Evolutionary conservation across 2,797 vertebrate species (phyloP).

Genomic region (Champsocephalus gunnari): DNA sequence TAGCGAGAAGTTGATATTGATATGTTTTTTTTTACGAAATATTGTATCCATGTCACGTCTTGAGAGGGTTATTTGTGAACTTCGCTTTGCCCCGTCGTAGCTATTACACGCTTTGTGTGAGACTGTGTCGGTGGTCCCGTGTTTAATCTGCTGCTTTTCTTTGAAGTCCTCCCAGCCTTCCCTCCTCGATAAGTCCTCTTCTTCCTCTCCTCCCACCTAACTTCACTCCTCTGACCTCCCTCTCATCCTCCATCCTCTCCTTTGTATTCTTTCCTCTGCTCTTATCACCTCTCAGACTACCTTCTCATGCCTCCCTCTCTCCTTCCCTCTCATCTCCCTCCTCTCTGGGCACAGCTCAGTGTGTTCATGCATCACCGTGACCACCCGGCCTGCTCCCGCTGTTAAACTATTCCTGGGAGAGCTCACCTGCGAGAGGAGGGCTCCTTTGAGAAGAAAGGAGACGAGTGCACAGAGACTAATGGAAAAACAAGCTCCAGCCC

Average conservation of each 20-base stretch:
- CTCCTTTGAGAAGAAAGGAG: constrained; percentile 39
- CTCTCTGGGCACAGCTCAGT: constrained; percentile 37
- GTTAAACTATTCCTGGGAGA: constrained; percentile 57
- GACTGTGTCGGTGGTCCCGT: constrained; percentile 1
- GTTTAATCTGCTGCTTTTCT: constrained; percentile 53
- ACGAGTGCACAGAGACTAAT: constrained; percentile 28
- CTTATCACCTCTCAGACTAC: constrained; percentile 30
- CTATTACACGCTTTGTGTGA: no score
- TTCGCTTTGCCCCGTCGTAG: no score
- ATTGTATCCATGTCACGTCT: no score
- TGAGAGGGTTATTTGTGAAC: no score
- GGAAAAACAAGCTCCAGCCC: constrained; percentile 37
- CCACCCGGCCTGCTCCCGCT: constrained; percentile 58
- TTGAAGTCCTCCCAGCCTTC: constrained; percentile 57
- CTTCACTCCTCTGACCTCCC: constrained; percentile 19
- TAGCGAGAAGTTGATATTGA: no score
- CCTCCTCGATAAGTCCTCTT: constrained; percentile 10
- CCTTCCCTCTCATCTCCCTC: constrained; percentile 40
- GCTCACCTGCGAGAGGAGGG: constrained; percentile 58
- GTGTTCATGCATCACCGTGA: constrained; percentile 65
- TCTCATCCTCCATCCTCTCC: constrained; percentile 7
- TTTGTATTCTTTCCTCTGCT: constrained; percentile 7
- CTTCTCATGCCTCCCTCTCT: constrained; percentile 36
- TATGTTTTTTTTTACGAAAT: no score
- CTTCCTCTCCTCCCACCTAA: constrained; percentile 10